Base-by-base conservation (phyloP, 2,888 invertebrate genomes). In the Uloborus plumipes region DNA sequence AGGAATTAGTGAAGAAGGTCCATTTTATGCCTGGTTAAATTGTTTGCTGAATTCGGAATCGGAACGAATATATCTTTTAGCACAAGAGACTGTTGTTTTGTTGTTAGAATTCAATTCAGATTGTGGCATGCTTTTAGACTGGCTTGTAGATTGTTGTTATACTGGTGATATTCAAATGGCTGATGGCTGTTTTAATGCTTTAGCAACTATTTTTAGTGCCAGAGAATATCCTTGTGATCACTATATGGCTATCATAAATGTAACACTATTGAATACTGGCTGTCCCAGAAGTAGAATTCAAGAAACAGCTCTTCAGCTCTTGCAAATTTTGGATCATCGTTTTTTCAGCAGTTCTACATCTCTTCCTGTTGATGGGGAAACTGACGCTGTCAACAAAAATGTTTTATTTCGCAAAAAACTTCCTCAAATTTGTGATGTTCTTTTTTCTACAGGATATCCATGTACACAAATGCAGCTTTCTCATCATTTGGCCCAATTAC, bases 131-230 rank as follows among this genome's bases (percentile, higher is more conserved):
- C 93, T 94, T 7, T 90, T 99, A 71, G 91, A 99, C 62, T 99
- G 99, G 99, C 94, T 97, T 0, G 97, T 99, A 67, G 97, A 98
- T 90, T 93, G 97, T 78, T 99, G 99, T 89, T 99, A 97, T 89
- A 99, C 97, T 0, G 97, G 97, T 9, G 90, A 93, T 11, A 93
- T 94, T 2, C 93, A 94, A 85, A 96, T 98, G 55, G 97, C 98
- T 1, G 98, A 98, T 89, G 96, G 97, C 1, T 99, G 99, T 89
- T 99, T 99, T 89, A 92, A 96, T 88, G 97, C 98, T 4, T 91
- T 99, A 72, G 97, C 98, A 6, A 95, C 97, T 11, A 95, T 99
- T 87, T 99, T 99, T 90, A 97, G 97, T 88, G 95, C 97, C 67
- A 93, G 97, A 88, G 98, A 98, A 90, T 97, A 98, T 90, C 97